Conservation (phyloP, 2,797 vertebrate genomes). For the Mustela erminea region DNA sequence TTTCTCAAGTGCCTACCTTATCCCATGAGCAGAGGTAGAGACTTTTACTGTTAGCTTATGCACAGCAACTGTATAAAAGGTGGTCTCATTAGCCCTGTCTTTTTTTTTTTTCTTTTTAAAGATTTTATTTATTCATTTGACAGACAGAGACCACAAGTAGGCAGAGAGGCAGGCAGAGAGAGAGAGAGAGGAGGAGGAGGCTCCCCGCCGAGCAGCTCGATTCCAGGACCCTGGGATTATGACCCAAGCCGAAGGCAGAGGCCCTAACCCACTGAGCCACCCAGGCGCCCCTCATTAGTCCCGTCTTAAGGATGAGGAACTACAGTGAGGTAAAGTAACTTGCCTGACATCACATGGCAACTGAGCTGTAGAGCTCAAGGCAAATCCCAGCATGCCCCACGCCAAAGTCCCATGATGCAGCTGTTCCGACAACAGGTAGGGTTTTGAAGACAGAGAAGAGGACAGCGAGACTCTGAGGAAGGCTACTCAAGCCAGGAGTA, state of each 20-base stretch:
- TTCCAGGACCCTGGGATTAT: too few relatives aligned
- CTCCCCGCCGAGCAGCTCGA: too few relatives aligned
- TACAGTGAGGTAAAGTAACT: neutral
- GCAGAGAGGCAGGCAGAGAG: too few relatives aligned
- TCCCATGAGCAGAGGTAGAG: neutral
- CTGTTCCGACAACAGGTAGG: neutral
- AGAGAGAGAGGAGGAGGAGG: too few relatives aligned
- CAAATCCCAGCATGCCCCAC: neutral
- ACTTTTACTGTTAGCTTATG: neutral
- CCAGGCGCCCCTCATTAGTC: neutral
- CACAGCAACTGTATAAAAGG: neutral
- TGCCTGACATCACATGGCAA: neutral
- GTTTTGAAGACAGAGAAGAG: constrained; percentile 15
- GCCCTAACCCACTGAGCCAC: too few relatives aligned
- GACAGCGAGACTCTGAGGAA: neutral
- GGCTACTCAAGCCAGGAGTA: neutral
- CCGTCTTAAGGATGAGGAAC: neutral
- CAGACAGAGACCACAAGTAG: too few relatives aligned
- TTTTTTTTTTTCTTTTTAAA: too few relatives aligned
- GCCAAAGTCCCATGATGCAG: neutral
- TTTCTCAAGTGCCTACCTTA: neutral
- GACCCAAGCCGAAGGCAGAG: too few relatives aligned
- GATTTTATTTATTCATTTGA: too few relatives aligned
- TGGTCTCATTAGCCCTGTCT: neutral
- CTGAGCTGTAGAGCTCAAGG: neutral